These are phyloP conservation scores for Xiphydria camelus DNA, from an alignment of 2,888 invertebrate species.

Conservation along the genomic window DNA sequence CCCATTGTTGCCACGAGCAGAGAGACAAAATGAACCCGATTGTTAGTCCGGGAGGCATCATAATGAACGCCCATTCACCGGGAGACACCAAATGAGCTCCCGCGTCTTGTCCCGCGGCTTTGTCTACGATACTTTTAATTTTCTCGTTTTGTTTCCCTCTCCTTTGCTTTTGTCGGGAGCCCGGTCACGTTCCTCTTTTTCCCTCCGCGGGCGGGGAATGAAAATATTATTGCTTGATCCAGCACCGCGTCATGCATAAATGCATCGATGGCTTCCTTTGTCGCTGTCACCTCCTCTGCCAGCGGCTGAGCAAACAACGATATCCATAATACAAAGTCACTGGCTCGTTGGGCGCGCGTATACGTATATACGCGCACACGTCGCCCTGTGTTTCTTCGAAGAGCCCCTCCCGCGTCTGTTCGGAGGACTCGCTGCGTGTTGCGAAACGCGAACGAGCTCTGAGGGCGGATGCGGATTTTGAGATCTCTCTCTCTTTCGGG, in stretches of 20 bases:
- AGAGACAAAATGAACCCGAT: constrained; percentile 56
- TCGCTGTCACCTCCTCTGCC: constrained; percentile 27
- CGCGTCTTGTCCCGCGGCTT: constrained; percentile 49
- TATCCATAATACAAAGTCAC: constrained; percentile 50
- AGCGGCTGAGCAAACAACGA: constrained; percentile 54
- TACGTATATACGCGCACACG: too few species aligned
- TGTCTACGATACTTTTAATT: constrained; percentile 55
- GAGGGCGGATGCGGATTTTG: too few species aligned
- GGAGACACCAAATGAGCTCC: constrained; percentile 55
- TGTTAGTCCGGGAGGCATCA: constrained; percentile 54
- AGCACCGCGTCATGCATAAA: constrained; percentile 44
- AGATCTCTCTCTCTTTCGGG: too few species aligned
- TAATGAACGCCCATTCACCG: constrained; percentile 55
- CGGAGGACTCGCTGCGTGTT: too few species aligned
- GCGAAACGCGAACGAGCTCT: too few species aligned
- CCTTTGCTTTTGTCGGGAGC: background rate
- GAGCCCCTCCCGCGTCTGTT: too few species aligned
- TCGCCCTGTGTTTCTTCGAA: too few species aligned
- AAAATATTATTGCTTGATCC: constrained; percentile 54
- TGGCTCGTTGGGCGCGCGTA: constrained; percentile 31
- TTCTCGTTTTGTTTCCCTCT: constrained; percentile 42
- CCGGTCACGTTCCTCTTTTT: constrained; percentile 20
- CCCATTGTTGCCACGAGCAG: constrained; percentile 51
- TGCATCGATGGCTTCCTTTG: constrained; percentile 39
- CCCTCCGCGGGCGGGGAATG: constrained; percentile 34